phyloP scores from a whole-genome alignment of 2,797 vertebrate species.

The Trichosurus vulpecula region DNA sequence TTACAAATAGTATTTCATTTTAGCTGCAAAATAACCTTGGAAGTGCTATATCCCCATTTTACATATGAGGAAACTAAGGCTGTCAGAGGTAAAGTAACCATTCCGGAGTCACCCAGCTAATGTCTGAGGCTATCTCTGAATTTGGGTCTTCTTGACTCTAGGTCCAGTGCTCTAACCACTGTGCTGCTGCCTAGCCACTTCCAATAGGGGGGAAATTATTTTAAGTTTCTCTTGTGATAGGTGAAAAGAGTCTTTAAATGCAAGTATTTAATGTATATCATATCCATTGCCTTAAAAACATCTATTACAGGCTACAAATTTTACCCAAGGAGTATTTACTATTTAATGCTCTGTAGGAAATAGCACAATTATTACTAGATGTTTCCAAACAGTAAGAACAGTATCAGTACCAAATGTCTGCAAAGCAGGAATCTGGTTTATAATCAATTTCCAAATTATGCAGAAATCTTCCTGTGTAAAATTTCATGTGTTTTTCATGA shows the following conservation, averaged over 20 bases:
- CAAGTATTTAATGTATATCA: not conserved
- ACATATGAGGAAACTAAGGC: not conserved
- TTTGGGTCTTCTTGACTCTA: too few species aligned
- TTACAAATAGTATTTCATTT: not conserved
- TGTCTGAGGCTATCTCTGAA: too few species aligned
- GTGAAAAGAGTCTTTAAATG: constrained; percentile 7
- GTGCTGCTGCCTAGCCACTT: too few species aligned
- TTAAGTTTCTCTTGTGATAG: constrained; percentile 10
- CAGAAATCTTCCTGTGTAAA: constrained; percentile 13
- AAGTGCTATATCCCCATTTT: not conserved
- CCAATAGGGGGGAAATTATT: not conserved
- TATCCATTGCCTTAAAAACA: constrained; percentile 21
- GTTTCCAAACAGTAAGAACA: constrained; percentile 32
- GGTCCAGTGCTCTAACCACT: too few species aligned
- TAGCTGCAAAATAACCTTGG: too few species aligned
- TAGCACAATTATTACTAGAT: constrained; percentile 1
- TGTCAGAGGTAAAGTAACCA: not conserved
- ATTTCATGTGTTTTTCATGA: not conserved
- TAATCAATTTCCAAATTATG: constrained; percentile 48
- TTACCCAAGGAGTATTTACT: not conserved
- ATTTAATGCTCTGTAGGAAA: not conserved
- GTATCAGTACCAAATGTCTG: constrained; percentile 1
- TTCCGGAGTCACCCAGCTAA: not conserved
- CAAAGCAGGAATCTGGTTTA: constrained; percentile 23
- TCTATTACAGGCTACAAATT: not conserved